Evolutionary conservation across 2,888 invertebrate genomes (phyloP).

Genomic region (Monoplex corrugatus): DNA sequence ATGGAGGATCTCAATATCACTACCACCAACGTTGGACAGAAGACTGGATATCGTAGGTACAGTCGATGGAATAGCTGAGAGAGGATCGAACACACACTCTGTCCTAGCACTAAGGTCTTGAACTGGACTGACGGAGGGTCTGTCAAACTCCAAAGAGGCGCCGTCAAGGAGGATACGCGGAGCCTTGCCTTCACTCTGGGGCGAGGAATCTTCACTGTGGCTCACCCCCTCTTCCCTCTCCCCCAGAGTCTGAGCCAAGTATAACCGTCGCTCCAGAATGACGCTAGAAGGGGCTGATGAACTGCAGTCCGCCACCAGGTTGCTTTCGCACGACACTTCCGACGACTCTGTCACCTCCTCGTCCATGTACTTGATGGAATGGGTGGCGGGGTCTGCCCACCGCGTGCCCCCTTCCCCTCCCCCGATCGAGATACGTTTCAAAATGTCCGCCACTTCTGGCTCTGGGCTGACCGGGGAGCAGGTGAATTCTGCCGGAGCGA

Average conservation of each 20-base stretch:
- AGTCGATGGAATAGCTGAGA: conserved; percentile 22
- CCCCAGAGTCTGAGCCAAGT: conserved; percentile 58
- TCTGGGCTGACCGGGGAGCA: conserved; percentile 50
- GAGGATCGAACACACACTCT: conserved; percentile 4
- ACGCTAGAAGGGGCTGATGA: conserved; percentile 55
- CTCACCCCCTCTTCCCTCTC: conserved; percentile 42
- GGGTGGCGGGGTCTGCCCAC: conserved; percentile 80
- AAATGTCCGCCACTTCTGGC: conserved; percentile 53
- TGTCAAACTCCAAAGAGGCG: background rate
- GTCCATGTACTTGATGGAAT: conserved; percentile 85
- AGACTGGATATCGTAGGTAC: background rate
- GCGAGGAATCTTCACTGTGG: conserved; percentile 8
- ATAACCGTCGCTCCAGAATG: conserved; percentile 58
- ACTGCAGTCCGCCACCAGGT: conserved; percentile 70
- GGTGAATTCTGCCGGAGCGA: background rate
- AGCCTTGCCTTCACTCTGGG: background rate
- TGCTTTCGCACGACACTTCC: conserved; percentile 62
- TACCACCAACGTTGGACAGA: conserved; percentile 32
- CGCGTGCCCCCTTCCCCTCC: conserved; percentile 61
- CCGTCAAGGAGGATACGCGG: background rate
- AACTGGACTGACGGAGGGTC: background rate
- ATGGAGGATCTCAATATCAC: conserved; percentile 66
- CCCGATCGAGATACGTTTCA: conserved; percentile 34
- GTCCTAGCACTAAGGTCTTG: background rate
- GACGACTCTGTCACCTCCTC: conserved; percentile 82